Evolutionary conservation across 2,888 invertebrate species (phyloP).

Genomic region (Doris montereyensis): DNA sequence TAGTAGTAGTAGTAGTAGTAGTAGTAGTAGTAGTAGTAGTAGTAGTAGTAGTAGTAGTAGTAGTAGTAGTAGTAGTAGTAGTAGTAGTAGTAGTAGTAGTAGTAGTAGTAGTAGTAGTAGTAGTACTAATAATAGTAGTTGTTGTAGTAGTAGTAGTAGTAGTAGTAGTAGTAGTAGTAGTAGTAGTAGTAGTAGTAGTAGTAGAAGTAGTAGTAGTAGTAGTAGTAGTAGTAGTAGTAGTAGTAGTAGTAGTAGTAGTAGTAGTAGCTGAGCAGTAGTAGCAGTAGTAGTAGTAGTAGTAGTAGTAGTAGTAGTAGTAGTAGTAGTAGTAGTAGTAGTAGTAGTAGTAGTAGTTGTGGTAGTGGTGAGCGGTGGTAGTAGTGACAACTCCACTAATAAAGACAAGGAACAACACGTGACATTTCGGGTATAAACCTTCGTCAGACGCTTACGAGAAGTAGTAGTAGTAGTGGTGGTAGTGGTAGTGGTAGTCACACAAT

Average conservation of each 20-base stretch:
- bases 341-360: too few relatives aligned
- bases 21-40: background rate
- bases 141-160: too few relatives aligned
- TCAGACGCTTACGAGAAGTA: background rate
- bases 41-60: background rate
- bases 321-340: background rate
- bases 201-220: background rate
- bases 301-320: background rate
- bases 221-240: background rate
- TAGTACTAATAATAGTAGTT: too few relatives aligned
- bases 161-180: background rate
- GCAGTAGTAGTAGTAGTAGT: background rate
- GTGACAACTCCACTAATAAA: too few relatives aligned
- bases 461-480: background rate
- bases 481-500: background rate
- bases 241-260: background rate
- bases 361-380: too few relatives aligned
- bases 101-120: too few relatives aligned
- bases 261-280: too few relatives aligned
- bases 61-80: background rate
- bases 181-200: background rate
- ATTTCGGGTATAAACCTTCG: too few relatives aligned
- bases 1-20: background rate
- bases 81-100: background rate
- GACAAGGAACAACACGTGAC: too few relatives aligned